Base-by-base conservation (phyloP, 2,888 invertebrate genomes). In the Drosophila subsilvestris region DNA sequence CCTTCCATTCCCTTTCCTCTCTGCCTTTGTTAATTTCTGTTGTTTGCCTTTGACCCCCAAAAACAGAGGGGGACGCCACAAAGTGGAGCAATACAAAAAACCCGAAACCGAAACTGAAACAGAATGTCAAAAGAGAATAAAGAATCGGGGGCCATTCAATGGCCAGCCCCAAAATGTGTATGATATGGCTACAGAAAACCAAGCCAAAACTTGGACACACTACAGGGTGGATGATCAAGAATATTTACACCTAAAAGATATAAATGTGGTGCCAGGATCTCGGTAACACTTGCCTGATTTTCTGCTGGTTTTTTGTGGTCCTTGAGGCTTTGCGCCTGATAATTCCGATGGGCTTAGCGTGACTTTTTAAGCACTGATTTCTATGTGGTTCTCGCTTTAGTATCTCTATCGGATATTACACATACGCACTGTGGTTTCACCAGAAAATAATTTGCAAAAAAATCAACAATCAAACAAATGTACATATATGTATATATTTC, bases 21-120 rank as follows among this genome's bases (percentile, higher is more conserved):
- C 80, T 60, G 81, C 82, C 81, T 80, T 86, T 86, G 87, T 86
- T 81, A 86, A 81, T 86, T 84, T 84, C 81, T 82, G 82, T 87
- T 81, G 81, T 87, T 85, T 79, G 87, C 68, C 79, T 79, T 76
- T 84, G 81, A 76, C 79, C 85, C 76, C 62, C 81, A 79, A 85
- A 81, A 65, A 68, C 65, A 66, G 49, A 81, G 63, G 69, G 67
- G n/a, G 42, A 69, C 62, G 66, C 63, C 63, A 66, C 49, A 50
- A 55, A 55, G 48, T 69, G 49, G 58, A 53, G 50, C 56, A 72
- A 57, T 58, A 44, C 69, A 59, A 63, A 51, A 58, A 49, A 25
- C 48, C 32, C 25, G 25, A 5, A 25, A 25, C 18, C n/a, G 18
- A 48, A 47, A 63, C n/a, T 10, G 14, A 71, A 62, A 72, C 53